These are phyloP conservation scores for Drosophila sulfurigaster DNA, from an alignment of 1,140 invertebrate genomes.

Conservation along the genomic window DNA sequence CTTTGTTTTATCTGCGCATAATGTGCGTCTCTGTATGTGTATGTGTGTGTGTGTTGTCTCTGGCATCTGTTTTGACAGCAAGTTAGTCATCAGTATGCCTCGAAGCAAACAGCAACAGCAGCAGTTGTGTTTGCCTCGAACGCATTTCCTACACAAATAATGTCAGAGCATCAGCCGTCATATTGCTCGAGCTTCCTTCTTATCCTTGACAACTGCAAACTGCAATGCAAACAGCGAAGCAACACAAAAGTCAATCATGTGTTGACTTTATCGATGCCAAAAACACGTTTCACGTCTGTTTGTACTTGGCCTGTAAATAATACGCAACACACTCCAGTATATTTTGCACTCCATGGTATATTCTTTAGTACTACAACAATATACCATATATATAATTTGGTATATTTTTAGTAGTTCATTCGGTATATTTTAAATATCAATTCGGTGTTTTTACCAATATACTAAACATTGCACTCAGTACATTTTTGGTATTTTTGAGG, in stretches of 20 bases:
- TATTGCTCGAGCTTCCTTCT: neutral
- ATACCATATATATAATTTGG: too few relatives aligned
- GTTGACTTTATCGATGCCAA: constrained; percentile 29
- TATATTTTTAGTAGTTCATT: too few relatives aligned
- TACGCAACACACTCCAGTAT: neutral
- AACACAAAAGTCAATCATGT: constrained; percentile 27
- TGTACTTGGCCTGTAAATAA: neutral
- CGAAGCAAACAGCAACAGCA: constrained; percentile 19
- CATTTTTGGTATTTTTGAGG: too few relatives aligned
- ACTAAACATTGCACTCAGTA: accelerated
- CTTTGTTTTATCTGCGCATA: constrained; percentile 51
- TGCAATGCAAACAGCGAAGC: constrained; percentile 19
- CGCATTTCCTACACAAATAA: constrained; percentile 79
- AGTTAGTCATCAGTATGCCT: constrained; percentile 66
- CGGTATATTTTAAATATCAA: too few relatives aligned
- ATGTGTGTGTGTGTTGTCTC: constrained; percentile 15
- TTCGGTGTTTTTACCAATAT: too few relatives aligned
- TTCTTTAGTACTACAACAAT: too few relatives aligned
- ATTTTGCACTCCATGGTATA: too few relatives aligned
- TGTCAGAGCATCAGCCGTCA: constrained; percentile 27
- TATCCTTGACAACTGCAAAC: constrained; percentile 46
- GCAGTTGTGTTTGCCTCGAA: constrained; percentile 59
- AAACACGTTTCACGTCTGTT: constrained; percentile 49
- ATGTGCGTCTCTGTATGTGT: neutral
- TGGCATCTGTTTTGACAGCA: constrained; percentile 70